Conservation (phyloP, 2,888 invertebrate species). For the Acrobasis suavella region DNA sequence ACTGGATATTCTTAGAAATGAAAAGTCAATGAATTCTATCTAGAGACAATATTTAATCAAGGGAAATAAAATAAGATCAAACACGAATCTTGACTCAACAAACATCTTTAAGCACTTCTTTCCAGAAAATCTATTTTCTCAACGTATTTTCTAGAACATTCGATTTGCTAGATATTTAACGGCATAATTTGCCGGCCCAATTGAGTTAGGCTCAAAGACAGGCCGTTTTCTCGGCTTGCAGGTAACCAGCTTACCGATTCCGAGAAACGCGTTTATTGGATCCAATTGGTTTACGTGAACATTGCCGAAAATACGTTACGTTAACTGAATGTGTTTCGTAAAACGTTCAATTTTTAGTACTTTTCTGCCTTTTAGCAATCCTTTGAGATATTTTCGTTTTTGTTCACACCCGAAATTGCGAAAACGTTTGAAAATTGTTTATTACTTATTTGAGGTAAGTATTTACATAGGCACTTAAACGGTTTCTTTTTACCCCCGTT, state of each 20-base stretch:
- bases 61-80: too few species aligned
- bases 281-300: constrained; percentile 19
- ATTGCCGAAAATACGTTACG: constrained; percentile 19
- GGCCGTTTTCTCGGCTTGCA: constrained; percentile 1
- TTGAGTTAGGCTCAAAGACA: background rate
- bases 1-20: too few species aligned
- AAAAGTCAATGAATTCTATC: too few species aligned
- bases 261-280: constrained; percentile 12
- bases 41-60: too few species aligned
- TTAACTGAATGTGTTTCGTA: constrained; percentile 13
- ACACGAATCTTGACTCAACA: too few species aligned
- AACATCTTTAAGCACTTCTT: too few species aligned
- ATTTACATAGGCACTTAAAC: too few species aligned
- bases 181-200: background rate
- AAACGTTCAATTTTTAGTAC: constrained; percentile 5
- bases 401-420: background rate
- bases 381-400: background rate
- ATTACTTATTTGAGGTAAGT: too few species aligned
- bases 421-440: too few species aligned
- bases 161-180: background rate
- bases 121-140: background rate
- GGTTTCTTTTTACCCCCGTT: too few species aligned
- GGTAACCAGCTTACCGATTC: constrained; percentile 2
- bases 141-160: background rate
- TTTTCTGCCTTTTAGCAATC: background rate